Evolutionary conservation across 2,113 vertebrate genomes (phyloP), one percentile per base, ranked within the genome.

Genomic region (Thunnus maccoyii): DNA sequence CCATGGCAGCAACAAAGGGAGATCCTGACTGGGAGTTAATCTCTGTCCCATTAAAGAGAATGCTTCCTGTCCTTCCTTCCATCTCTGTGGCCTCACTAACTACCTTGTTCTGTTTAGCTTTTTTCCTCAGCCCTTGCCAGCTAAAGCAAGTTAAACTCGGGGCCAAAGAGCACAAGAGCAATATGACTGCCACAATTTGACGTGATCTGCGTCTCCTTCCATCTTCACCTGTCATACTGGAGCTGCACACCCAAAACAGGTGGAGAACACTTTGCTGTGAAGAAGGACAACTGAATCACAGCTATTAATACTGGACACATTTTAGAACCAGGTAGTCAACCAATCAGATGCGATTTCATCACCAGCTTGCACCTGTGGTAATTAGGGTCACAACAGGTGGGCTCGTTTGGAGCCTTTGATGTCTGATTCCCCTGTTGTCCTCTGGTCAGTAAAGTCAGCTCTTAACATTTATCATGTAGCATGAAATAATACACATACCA

Each of bases 91-190:
- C 50, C 58, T 84, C 55, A 79, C 12, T 20, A 5, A 9, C 48
- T 16, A 18, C 47, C 12, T 63, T 41, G 3, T 22, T 41, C 47
- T 51, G 51, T 22, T 73, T n/a, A 4, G 4, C 13, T 0, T 44
- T 25, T 9, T 63, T 20, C 3, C 11, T 13, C 6, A 79, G 18
- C 3, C 27, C 7, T n/a, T 0, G 6, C 65, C 84, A 68, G 11
- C 51, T 54, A 41, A 82, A 77, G 77, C 60, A 79, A 20, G 25
- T 65, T 32, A 69, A 52, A 78, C 60, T 57, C 2, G 3, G 11
- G 1, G 11, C 50, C 22, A 86, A 67, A 72, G 20, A 67, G 47
- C 25, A 85, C 55, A 90, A 22, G 32, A 90, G 25, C 18, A 85
- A 57, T 1, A 57, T 3, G 22, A 80, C 62, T n/a, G 62, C 86